phyloP scores from a whole-genome alignment of 2,888 invertebrate species.

The Stenchaetothrips biformis region DNA sequence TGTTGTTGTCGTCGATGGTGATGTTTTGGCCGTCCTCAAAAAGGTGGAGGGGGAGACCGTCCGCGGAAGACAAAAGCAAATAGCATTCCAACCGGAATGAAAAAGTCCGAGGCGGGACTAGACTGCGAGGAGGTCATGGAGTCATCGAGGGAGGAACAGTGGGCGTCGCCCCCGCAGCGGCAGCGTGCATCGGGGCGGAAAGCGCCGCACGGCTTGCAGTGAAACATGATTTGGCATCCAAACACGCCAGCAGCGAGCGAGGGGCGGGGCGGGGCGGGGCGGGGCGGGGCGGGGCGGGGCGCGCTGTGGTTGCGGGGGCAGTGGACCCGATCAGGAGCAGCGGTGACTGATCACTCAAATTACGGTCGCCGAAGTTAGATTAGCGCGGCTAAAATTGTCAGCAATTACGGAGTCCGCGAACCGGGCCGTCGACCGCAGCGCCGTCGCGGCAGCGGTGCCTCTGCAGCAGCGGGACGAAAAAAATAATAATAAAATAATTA shows the following conservation, averaged over 20 bases:
- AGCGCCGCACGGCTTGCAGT: not conserved
- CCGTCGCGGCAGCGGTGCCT: not conserved
- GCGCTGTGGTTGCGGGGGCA: not conserved
- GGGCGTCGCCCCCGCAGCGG: not conserved
- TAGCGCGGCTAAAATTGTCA: too few species aligned
- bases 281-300: not conserved
- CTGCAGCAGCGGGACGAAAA: not conserved
- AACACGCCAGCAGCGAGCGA: not conserved
- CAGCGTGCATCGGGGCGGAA: not conserved
- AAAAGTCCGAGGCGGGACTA: too few species aligned
- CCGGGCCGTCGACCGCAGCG: not conserved
- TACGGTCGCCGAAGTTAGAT: too few species aligned
- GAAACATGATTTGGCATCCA: not conserved
- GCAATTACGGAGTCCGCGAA: too few species aligned
- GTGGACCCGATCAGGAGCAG: not conserved
- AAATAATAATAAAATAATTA: not conserved
- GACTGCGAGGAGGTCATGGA: too few species aligned
- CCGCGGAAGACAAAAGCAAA: too few species aligned
- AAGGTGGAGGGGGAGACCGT: too few species aligned
- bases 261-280: not conserved
- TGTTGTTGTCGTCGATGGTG: too few species aligned
- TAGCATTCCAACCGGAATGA: too few species aligned
- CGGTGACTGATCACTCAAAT: too few species aligned
- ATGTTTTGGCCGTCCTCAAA: too few species aligned
- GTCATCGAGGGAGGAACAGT: too few species aligned